Evolutionary conservation across 2,888 invertebrate genomes (phyloP).

Genomic region (Agrochola lota): DNA sequence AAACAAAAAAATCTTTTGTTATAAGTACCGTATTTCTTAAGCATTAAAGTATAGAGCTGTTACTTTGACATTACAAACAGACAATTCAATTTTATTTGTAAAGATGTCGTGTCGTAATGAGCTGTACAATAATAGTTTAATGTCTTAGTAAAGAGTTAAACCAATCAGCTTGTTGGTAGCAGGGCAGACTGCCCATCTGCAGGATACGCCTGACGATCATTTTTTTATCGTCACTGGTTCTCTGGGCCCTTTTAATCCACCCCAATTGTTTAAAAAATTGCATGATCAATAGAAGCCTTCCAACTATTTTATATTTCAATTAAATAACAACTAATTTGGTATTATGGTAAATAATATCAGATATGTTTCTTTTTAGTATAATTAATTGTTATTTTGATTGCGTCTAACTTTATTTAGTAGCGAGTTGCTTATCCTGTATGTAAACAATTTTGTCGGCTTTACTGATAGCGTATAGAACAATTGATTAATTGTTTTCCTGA

Average conservation of each 20-base stretch:
- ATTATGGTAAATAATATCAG: neutral
- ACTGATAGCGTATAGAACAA: conserved; percentile 24
- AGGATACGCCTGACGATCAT: no score
- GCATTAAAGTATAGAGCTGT: no score
- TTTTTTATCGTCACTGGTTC: neutral
- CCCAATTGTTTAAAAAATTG: neutral
- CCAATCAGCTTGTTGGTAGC: neutral
- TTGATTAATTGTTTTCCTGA: conserved; percentile 14
- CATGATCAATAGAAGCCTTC: no score
- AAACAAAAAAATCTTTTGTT: no score
- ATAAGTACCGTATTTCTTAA: no score
- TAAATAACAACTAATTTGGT: neutral
- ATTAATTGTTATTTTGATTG: conserved; percentile 2
- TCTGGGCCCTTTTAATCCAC: neutral
- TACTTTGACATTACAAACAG: no score
- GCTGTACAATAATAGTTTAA: neutral
- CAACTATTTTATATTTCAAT: conserved; percentile 38
- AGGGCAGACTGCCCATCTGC: no score
- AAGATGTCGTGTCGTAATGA: neutral
- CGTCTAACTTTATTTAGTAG: conserved; percentile 1
- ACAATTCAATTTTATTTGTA: no score
- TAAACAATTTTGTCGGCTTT: conserved; percentile 21
- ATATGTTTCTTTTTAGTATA: neutral
- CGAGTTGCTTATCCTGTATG: conserved; percentile 11
- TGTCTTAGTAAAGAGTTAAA: neutral